Conservation (phyloP, 2,113 vertebrate species). For the Anthoscopus minutus region DNA sequence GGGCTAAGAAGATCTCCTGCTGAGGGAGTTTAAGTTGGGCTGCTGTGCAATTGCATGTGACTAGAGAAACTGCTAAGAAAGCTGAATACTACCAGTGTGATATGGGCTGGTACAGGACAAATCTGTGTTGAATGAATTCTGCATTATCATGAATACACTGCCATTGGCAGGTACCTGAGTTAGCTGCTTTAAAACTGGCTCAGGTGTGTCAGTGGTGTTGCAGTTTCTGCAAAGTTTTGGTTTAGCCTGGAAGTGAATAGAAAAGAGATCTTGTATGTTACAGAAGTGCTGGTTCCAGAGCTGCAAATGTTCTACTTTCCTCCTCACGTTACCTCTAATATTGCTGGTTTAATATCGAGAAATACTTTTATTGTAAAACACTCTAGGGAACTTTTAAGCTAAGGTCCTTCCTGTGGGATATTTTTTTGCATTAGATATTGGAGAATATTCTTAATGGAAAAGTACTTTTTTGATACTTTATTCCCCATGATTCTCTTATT, state of each 20-base stretch:
- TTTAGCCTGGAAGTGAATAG: neutral
- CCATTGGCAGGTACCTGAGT: neutral
- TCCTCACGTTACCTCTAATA: neutral
- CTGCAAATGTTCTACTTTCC: neutral
- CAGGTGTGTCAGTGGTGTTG: neutral
- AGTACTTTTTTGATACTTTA: neutral
- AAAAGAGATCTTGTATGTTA: neutral
- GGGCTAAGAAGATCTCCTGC: neutral
- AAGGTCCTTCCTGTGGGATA: neutral
- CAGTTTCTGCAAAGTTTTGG: neutral
- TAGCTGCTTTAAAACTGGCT: neutral
- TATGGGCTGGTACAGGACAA: neutral
- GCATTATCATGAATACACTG: neutral
- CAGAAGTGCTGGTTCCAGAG: neutral
- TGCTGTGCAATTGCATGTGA: neutral
- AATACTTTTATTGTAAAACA: neutral
- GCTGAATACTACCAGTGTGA: neutral
- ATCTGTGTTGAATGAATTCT: neutral
- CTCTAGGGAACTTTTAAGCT: neutral
- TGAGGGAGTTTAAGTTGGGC: neutral
- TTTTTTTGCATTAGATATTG: neutral
- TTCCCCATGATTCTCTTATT: neutral
- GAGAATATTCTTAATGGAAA: neutral
- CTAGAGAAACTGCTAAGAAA: neutral
- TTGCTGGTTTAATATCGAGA: neutral